phyloP scores from a whole-genome alignment of 1,140 invertebrate species.

The Lysiphlebus fabarum region DNA sequence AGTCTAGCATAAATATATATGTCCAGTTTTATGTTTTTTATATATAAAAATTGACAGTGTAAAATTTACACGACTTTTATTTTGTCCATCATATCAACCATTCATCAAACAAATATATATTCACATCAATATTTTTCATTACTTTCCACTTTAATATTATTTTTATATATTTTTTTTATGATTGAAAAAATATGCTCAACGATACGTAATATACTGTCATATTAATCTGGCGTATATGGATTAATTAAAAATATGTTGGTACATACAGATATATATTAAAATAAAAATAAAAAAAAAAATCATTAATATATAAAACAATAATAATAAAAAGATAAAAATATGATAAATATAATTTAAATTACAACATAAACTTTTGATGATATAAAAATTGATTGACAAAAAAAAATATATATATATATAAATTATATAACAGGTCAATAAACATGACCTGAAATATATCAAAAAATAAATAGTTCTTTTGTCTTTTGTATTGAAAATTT shows the following conservation, averaged over 20 bases:
- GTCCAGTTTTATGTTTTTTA: too few species aligned
- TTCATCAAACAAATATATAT: constrained; percentile 1
- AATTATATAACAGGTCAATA: too few species aligned
- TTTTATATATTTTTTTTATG: constrained; percentile 43
- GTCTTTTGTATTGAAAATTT: too few species aligned
- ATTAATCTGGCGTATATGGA: neutral
- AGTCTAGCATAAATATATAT: too few species aligned
- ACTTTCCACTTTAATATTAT: neutral
- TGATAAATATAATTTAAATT: too few species aligned
- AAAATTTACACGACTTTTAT: constrained; percentile 9
- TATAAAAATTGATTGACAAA: too few species aligned
- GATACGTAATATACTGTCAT: constrained; percentile 42
- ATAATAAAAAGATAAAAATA: neutral
- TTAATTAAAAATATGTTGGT: constrained; percentile 8
- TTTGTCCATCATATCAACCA: constrained; percentile 9
- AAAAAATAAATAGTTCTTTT: too few species aligned
- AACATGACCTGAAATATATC: too few species aligned
- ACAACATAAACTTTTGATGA: too few species aligned
- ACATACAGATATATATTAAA: neutral
- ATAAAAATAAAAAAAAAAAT: neutral
- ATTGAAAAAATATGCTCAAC: constrained; percentile 50
- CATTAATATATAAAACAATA: neutral
- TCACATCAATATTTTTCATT: neutral
- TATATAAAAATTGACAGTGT: neutral
- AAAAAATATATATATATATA: too few species aligned